Base-by-base conservation (phyloP, 2,113 vertebrate genomes). In the Garra rufa region DNA sequence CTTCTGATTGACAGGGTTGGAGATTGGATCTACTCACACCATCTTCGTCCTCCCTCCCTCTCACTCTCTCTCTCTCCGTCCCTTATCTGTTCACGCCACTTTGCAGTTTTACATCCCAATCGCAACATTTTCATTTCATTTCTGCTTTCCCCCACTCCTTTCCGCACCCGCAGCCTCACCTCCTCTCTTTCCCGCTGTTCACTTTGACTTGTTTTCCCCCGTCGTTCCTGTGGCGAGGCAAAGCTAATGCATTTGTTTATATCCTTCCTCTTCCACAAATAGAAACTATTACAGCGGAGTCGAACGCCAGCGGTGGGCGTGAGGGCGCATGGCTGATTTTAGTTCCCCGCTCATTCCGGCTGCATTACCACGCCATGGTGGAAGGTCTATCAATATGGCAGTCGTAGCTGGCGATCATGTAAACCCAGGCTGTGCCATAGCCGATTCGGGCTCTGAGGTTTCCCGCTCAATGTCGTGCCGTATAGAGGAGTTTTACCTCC, bases 1-100 rank as follows among this genome's bases (percentile, higher is more conserved):
- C 41, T 77, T 85, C 30, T 84, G 87, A 88, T 52, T 41, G 87
- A 88, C 85, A 85, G 86, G 76, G 63, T 70, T 84, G 55, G 52
- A 88, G 84, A 88, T 88, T 86, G 87, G 84, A 88, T 88, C 87
- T 86, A 26, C 76, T 88, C 76, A 79, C 70, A 82, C 76, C 63
- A 24, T 76, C 83, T 80, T 26, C 48, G 2, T 71, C 34, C 65
- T 80, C 46, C 14, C 17, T 41, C 75, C 6, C 38, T 65, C 38
- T 41, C 75, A 24, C 50, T 65, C 65, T 13, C 57, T 13, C 63
- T 61, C 55, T 34, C 77, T 6, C 69, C 17, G 43, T 83, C 21
- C 46, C 84, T 88, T 88, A 88, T 86, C 84, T 86, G 30, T 52
- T 76, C 73, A 69, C 55, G 57, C 87, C 84, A 81, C 82, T 85